Evolutionary conservation across 2,113 vertebrate genomes (phyloP), one percentile per base, ranked within the genome.

Genomic region (Zeus faber): DNA sequence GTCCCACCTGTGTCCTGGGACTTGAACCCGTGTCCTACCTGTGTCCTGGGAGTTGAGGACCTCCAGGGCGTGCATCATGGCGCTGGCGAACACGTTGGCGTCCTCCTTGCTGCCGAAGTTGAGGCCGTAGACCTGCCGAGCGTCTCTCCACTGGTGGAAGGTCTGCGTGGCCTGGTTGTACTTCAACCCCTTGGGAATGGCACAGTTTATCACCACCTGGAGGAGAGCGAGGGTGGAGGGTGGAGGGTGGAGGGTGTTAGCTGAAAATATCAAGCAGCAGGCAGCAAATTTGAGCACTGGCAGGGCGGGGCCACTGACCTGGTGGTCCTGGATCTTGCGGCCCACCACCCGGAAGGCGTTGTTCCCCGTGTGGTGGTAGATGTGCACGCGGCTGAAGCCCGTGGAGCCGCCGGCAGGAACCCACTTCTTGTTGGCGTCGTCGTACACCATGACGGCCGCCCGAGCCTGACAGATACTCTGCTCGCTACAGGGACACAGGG

Each of bases 1-100:
- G n/a, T n/a, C n/a, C n/a, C n/a, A n/a, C n/a, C n/a, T n/a, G n/a
- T n/a, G n/a, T n/a, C n/a, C n/a, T n/a, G n/a, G n/a, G n/a, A n/a
- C n/a, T n/a, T n/a, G n/a, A n/a, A n/a, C n/a, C 10, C 33, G 11
- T 35, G 41, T 74, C 70, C 82, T 63, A 98, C 96, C 96, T 87
- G 96, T 72, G 65, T 99, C 96, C 86, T 96, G 96, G 61, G 96
- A 97, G 89, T 97, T 98, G 80, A 99, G 90, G 85, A 99, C 96
- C 90, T 99, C 96, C 87, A 99, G 89, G 76, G 96, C 96, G 74
- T 99, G 96, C 96, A 97, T 99, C 96, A 99, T 99, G 92, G 96
- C 96, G 91, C 96, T 99, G 81, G 96, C 96, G 13, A 99, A 99
- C 40, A 99, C 96, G 27, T 98, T 99, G 89, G 96, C 96, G 64